Evolutionary conservation across 2,113 vertebrate species (phyloP).

Genomic region (Toxostoma redivivum): DNA sequence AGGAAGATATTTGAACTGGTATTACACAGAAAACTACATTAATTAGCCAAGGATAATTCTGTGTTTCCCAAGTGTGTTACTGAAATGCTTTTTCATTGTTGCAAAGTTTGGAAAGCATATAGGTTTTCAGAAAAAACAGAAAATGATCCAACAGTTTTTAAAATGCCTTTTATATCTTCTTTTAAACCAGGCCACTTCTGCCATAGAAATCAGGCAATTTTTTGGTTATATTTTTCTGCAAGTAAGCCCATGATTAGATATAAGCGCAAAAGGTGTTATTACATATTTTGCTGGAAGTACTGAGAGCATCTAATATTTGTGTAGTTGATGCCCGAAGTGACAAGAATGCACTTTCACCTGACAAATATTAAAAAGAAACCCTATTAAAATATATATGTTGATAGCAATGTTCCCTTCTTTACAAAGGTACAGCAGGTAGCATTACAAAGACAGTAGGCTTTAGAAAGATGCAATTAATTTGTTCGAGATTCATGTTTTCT

Average conservation of each 20-base stretch:
- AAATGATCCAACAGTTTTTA: background rate
- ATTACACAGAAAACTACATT: background rate
- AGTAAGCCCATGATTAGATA: background rate
- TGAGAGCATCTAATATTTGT: background rate
- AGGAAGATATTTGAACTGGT: background rate
- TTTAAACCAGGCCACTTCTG: background rate
- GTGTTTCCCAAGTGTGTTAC: background rate
- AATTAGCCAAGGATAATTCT: background rate
- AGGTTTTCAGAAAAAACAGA: background rate
- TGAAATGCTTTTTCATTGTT: background rate
- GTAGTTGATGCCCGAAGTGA: background rate
- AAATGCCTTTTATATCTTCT: background rate
- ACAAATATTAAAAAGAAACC: background rate
- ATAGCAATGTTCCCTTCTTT: background rate
- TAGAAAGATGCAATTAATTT: background rate
- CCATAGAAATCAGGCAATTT: background rate
- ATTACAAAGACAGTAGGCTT: background rate
- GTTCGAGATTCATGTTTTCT: background rate
- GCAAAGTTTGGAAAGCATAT: background rate
- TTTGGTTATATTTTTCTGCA: background rate
- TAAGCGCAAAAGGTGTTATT: background rate
- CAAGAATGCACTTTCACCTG: background rate
- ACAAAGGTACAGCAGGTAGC: background rate
- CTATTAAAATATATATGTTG: background rate
- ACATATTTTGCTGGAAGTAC: background rate